Base-by-base conservation (phyloP, 2,797 vertebrate genomes). In the Kryptopterus vitreolus region DNA sequence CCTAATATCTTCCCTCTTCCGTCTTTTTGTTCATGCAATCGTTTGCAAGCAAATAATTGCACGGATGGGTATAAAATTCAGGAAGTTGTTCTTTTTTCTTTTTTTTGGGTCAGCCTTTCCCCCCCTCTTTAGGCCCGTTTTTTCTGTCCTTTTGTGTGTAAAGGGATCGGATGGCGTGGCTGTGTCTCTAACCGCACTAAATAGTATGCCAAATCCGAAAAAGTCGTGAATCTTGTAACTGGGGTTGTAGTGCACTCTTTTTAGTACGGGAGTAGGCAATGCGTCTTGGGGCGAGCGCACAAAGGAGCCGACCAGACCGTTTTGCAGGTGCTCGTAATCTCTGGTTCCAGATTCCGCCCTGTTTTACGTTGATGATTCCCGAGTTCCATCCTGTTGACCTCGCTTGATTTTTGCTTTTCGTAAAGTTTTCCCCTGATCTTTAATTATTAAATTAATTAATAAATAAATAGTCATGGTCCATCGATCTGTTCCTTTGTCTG, bases 61-160 rank as follows among this genome's bases (percentile, higher is more conserved):
- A 38, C 13, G 22, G 11, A 5, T 38, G 35, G 26, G 20, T 33
- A 35, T 73, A 38, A 62, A 50, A 71, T 22, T 29, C 13, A 33
- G 22, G 57, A 65, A 77, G 29, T 77, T 63, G 31, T n/a, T 31
- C 2, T 11, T 10, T 10, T 26, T 12, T 8, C 22, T 61, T 16
- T 9, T 4, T 61, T 48, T 2, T n/a, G 16, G 3, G 16, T 53
- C 16, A 3, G 3, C 2, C 1, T 52, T 15, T 68, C 16, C 11
- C 55, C 29, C 33, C 7, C 3, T 24, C 18, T 16, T 38, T 4
- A 9, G 53, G 61, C 61, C 33, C 43, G 63, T 26, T 1, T 29
- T 62, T 68, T 74, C 38, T 73, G 1, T 43, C 78, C 85, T 82
- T 84, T 86, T 84, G 85, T 86, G 77, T 86, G 26, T 55, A 46